Evolutionary conservation across 2,888 invertebrate genomes (phyloP).

Genomic region (Entomobrya multifasciata): DNA sequence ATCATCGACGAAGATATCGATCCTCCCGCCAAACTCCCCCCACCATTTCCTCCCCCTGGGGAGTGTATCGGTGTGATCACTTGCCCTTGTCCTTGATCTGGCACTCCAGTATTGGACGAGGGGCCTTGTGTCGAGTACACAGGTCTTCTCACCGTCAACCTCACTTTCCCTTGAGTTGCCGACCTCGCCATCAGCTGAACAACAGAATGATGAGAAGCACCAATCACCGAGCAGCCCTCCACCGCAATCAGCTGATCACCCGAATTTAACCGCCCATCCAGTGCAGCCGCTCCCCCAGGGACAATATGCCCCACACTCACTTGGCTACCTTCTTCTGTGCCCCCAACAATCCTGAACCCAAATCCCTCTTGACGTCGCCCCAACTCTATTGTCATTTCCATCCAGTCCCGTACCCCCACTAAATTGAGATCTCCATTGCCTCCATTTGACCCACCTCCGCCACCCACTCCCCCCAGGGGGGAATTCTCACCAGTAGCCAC

Average conservation of each 20-base stretch:
- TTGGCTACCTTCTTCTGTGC: constrained; percentile 97
- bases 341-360: constrained; percentile 98
- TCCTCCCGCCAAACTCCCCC: background rate
- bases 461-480: background rate
- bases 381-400: constrained; percentile 89
- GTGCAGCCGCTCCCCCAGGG: constrained; percentile 95
- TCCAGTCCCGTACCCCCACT: constrained; percentile 81
- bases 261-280: constrained; percentile 93
- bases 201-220: constrained; percentile 95
- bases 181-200: constrained; percentile 96
- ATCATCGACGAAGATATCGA: background rate
- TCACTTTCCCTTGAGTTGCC: constrained; percentile 92
- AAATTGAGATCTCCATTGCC: constrained; percentile 75
- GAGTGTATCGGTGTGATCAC: constrained; percentile 73
- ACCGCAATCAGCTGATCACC: constrained; percentile 98
- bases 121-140: too few relatives aligned
- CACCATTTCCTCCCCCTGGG: constrained; percentile 35
- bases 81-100: too few relatives aligned
- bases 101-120: too few relatives aligned
- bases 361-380: constrained; percentile 96
- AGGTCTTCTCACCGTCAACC: constrained; percentile 87
- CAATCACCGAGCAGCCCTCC: constrained; percentile 91
- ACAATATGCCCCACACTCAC: constrained; percentile 98
- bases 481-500: too few relatives aligned
- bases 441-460: constrained; percentile 8